Conservation (phyloP, 30 jellyfish, hydroid and myxozoan genomes). For the Catostylus mosaicus region DNA sequence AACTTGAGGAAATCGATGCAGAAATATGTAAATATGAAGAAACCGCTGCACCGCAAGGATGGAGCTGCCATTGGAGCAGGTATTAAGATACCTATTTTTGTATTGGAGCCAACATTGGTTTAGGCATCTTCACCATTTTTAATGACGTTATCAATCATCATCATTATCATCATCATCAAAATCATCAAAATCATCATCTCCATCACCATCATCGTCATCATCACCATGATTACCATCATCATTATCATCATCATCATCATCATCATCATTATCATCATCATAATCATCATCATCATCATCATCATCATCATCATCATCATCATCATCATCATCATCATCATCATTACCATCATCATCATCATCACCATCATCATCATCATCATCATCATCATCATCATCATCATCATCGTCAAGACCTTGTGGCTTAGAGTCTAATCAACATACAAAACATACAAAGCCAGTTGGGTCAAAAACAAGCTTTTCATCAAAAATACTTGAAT, state of each 20-base stretch:
- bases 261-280: constrained; percentile 9
- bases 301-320: constrained; percentile 14
- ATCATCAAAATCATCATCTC: background rate
- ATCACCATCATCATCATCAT: background rate
- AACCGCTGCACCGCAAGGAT: constrained; percentile 97
- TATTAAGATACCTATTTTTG: constrained; percentile 30
- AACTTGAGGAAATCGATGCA: constrained; percentile 71
- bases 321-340: background rate
- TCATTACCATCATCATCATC: background rate
- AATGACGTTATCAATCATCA: background rate
- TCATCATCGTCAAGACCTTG: background rate
- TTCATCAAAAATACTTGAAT: too few relatives aligned
- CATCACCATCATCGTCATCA: background rate
- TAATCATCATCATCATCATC: constrained; percentile 11
- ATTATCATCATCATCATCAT: constrained; percentile 2
- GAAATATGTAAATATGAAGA: constrained; percentile 81
- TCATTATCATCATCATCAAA: constrained; percentile 4
- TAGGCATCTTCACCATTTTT: background rate
- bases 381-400: background rate
- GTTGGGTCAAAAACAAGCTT: too few relatives aligned
- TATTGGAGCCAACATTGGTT: background rate
- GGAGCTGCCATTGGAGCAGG: constrained; percentile 99
- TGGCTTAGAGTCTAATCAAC: too few relatives aligned
- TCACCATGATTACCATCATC: background rate
- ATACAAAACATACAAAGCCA: too few relatives aligned